Percentiles rank a stretch among this genome's conserved stretches.
Evolutionary conservation across 37 sponge, comb jelly and placozoan genomes (phyloP).

Genomic region (Tethya wilhelma): DNA sequence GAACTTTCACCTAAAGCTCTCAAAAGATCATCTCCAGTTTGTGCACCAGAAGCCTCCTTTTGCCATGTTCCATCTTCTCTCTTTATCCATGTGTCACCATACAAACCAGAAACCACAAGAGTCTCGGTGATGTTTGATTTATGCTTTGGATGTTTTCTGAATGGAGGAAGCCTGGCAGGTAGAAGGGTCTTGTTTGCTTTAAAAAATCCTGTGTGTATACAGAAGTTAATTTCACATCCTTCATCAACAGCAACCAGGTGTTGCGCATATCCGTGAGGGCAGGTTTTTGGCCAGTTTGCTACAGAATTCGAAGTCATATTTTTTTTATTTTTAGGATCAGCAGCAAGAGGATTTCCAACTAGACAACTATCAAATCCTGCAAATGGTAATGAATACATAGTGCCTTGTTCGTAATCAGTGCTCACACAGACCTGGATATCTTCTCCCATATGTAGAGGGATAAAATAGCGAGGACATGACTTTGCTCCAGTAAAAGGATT

Average conservation of each 20-base stretch:
- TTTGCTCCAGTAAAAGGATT: slow-evolving; percentile 65
- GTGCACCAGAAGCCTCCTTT: not conserved
- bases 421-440: slow-evolving; percentile 58
- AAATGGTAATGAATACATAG: slow-evolving; percentile 41
- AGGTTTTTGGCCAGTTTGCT: slow-evolving; percentile 25
- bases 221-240: slow-evolving; percentile 71
- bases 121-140: slow-evolving; percentile 33
- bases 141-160: slow-evolving; percentile 25
- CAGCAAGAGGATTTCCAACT: slow-evolving; percentile 66
- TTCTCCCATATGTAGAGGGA: slow-evolving; percentile 55
- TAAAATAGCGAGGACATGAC: slow-evolving; percentile 55
- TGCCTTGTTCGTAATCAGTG: slow-evolving; percentile 44
- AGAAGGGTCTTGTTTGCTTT: not conserved
- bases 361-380: slow-evolving; percentile 70
- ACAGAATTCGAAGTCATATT: not conserved
- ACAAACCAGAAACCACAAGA: slow-evolving; percentile 28
- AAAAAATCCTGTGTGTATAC: slow-evolving; percentile 38
- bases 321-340: not conserved
- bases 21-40: slow-evolving; percentile 2
- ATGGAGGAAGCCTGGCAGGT: slow-evolving; percentile 55
- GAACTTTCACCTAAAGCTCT: not conserved
- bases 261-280: slow-evolving; percentile 50
- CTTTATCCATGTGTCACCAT: slow-evolving; percentile 31
- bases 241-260: slow-evolving; percentile 52
- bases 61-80: slow-evolving; percentile 19